Evolutionary conservation across 2,797 vertebrate genomes (phyloP).

Genomic region (Poecilia picta): DNA sequence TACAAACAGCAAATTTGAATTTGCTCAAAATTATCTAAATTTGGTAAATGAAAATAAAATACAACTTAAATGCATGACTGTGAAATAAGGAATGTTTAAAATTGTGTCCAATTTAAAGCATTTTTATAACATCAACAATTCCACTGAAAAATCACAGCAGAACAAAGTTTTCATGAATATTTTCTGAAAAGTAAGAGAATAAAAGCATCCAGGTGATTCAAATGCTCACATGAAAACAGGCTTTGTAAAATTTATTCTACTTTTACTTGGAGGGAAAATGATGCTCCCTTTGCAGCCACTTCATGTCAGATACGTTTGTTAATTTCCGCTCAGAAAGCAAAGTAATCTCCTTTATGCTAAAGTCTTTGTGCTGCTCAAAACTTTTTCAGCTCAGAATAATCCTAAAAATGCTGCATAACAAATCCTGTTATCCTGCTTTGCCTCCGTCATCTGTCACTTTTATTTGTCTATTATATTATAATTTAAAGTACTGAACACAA

Average conservation of each 20-base stretch:
- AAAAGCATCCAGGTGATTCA: background rate
- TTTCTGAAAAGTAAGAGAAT: background rate
- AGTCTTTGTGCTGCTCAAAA: constrained; percentile 14
- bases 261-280: background rate
- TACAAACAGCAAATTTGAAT: background rate
- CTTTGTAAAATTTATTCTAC: background rate
- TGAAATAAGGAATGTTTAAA: background rate
- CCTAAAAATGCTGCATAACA: constrained; percentile 6
- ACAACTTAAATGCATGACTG: background rate
- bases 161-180: background rate
- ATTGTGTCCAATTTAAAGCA: background rate
- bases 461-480: background rate
- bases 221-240: background rate
- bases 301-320: background rate
- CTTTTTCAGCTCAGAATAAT: constrained; percentile 24
- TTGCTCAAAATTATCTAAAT: background rate
- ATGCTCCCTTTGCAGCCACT: background rate
- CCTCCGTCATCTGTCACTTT: constrained; percentile 2
- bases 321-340: background rate
- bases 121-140: background rate
- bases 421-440: constrained; percentile 23
- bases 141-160: background rate
- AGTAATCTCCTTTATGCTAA: constrained; percentile 14
- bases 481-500: constrained; percentile 7
- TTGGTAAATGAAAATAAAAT: background rate